These are phyloP conservation scores for Cataglyphis hispanica DNA, from an alignment of 1,140 invertebrate genomes.

Conservation along the genomic window DNA sequence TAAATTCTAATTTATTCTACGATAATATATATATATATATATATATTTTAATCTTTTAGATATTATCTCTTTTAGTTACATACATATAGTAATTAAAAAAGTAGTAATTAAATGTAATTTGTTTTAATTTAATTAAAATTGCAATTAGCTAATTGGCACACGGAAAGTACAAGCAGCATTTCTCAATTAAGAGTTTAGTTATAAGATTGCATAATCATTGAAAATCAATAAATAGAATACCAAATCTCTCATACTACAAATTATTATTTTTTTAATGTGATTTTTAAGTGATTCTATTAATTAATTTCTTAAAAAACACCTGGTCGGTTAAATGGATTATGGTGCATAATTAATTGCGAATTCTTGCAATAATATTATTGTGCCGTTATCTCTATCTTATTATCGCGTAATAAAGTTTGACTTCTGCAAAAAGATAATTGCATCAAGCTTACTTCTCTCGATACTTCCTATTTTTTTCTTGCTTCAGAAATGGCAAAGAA, in stretches of 20 bases:
- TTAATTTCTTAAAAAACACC: not conserved
- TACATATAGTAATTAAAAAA: too few species aligned
- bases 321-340: not conserved
- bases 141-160: not conserved
- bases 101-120: too few species aligned
- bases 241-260: not conserved
- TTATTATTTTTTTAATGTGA: not conserved
- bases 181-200: not conserved
- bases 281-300: not conserved
- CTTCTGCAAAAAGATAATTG: not conserved
- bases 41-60: not conserved
- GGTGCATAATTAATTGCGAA: not conserved
- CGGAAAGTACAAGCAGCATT: not conserved
- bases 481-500: not conserved
- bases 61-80: not conserved
- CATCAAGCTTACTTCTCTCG: not conserved
- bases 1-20: constrained; percentile 33
- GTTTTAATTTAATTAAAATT: constrained; percentile 4
- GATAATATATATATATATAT: too few species aligned
- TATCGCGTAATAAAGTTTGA: constrained; percentile 1
- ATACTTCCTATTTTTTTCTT: too few species aligned
- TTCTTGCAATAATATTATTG: not conserved
- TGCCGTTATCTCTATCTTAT: not conserved
- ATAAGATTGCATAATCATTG: not conserved
- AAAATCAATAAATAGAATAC: not conserved